phyloP scores from a whole-genome alignment of 2,888 invertebrate species.

The Aromia moschata region DNA sequence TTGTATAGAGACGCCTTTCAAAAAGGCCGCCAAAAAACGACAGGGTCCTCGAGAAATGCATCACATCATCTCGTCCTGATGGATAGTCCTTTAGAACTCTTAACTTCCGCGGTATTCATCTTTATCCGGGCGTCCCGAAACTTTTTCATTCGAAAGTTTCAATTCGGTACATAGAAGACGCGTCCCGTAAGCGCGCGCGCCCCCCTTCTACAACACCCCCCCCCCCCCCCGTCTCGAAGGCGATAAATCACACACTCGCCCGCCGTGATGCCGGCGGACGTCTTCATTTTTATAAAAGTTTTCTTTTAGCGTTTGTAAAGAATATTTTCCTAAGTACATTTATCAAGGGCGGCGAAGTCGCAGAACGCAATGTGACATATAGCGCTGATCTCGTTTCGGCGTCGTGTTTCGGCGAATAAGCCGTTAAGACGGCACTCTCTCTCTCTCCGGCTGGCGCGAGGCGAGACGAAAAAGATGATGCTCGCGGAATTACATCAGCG shows the following conservation, averaged over 20 bases:
- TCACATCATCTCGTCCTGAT: background rate
- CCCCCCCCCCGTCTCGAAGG: too few relatives aligned
- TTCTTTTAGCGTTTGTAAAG: conserved; percentile 12
- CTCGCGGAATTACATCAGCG: background rate
- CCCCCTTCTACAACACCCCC: too few relatives aligned
- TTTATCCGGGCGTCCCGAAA: conserved; percentile 11
- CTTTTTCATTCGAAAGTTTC: conserved; percentile 16
- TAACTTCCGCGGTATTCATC: conserved; percentile 11
- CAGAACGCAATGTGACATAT: background rate
- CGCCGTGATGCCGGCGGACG: conserved; percentile 6
- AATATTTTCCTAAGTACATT: conserved; percentile 14
- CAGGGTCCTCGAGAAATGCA: too few relatives aligned
- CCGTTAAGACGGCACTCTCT: conserved; percentile 2
- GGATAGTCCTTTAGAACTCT: conserved; percentile 8
- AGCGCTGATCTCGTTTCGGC: conserved; percentile 10
- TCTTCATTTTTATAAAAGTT: conserved; percentile 21
- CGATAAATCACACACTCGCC: conserved; percentile 22
- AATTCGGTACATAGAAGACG: conserved; percentile 15
- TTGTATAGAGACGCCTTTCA: too few relatives aligned
- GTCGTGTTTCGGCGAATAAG: conserved; percentile 1
- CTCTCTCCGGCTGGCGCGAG: too few relatives aligned
- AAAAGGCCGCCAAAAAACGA: too few relatives aligned
- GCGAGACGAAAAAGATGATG: background rate
- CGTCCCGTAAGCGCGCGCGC: conserved; percentile 5
- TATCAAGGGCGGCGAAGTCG: conserved; percentile 7